phyloP scores from a whole-genome alignment of 2,113 vertebrate species.

The Potamarius usumacintae region DNA sequence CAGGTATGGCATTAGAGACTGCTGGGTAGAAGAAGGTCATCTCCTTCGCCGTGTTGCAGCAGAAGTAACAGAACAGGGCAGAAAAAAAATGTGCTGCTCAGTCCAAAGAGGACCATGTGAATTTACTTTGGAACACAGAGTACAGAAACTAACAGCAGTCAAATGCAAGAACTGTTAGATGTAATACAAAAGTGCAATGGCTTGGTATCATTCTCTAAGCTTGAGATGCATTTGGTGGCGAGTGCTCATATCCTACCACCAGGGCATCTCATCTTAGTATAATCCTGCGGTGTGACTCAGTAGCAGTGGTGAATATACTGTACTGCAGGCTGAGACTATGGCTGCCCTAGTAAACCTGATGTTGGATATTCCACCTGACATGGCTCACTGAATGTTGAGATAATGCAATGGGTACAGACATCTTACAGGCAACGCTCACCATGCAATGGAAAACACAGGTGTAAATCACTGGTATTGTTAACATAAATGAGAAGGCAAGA shows the following conservation, averaged over 20 bases:
- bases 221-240: not conserved
- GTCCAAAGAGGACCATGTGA: not conserved
- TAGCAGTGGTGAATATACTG: constrained; percentile 12
- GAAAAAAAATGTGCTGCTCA: not conserved
- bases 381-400: not conserved
- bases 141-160: not conserved
- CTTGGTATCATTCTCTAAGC: not conserved
- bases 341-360: not conserved
- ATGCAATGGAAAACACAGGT: not conserved
- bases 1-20: not conserved
- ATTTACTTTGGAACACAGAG: not conserved
- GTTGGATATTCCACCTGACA: not conserved
- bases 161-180: not conserved
- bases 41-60: not conserved
- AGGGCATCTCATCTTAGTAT: not conserved
- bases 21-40: not conserved
- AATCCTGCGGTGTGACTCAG: not conserved
- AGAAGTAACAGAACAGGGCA: not conserved
- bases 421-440: not conserved
- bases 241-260: not conserved
- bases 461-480: not conserved
- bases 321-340: not conserved
- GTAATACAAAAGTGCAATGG: not conserved
- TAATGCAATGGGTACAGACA: not conserved
- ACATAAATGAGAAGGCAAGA: not conserved